Base-by-base conservation (phyloP, 2,797 vertebrate species). In the Muscicapa striata region DNA sequence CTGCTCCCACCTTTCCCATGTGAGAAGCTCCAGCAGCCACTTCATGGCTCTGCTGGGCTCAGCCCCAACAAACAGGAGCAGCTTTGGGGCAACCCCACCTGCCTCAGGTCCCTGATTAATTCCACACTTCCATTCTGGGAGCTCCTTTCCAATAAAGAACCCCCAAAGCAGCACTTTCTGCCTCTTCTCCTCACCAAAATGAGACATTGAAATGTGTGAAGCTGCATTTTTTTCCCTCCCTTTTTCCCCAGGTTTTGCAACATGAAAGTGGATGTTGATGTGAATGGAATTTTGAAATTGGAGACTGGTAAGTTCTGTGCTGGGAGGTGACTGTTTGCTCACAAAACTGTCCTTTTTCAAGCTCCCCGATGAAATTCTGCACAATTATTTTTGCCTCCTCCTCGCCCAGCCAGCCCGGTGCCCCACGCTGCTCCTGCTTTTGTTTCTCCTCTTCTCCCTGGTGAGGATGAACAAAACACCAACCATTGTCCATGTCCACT, bases 241-340 rank as follows among this genome's bases (percentile, higher is more conserved):
- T 20, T 43, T 89, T 73, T 62, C 72, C 62, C 69, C 87, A 77
- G 75, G 87, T 95, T 97, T 94, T 85, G 69, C 93, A 91, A 78
- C 79, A 87, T 80, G 89, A 92, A 87, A 93, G 92, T 46, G 73
- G 61, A 83, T 51, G 78, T 30, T 48, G 95, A 97, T 93, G 89
- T 87, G 89, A 91, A 95, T 2, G 4, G 93, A 94, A 94, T 95
- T 72, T 55, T 79, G 95, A 95, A 89, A 89, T 12, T 66, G 90
- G 93, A 89, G 83, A 83, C 0, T 0, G 75, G 46, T 75, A 91
- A 92, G 89, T 89, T 89, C 82, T 77, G 89, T 38, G 72, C 79
- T 2, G 13, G 36, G 75, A 91, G 92, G 64, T 1, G 15, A 90
- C 75, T 18, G 9, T 68, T 90, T 84, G 86, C 84, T 92, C 90